A percentile compares a stretch with the other conserved stretches of the same genome.
These are phyloP conservation scores for Protonemura montana DNA, from an alignment of 2,888 invertebrate species.

Conservation along the genomic window DNA sequence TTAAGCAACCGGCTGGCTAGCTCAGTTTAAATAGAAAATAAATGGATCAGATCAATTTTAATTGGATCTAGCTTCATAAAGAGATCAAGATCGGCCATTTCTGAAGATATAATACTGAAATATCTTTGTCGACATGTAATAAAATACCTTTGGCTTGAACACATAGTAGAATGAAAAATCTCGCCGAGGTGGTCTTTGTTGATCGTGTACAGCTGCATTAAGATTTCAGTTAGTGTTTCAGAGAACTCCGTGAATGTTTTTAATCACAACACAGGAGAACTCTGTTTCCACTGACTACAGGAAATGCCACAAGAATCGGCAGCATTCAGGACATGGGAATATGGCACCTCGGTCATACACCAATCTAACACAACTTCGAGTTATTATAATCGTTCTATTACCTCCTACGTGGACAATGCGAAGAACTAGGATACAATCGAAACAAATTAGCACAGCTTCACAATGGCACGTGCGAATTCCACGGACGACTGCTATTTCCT, in stretches of 20 bases:
- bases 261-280: constrained; percentile 29
- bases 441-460: background rate
- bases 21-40: background rate
- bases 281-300: constrained; percentile 25
- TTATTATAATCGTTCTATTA: too few species aligned
- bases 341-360: too few species aligned
- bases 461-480: background rate
- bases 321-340: background rate
- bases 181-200: background rate
- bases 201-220: background rate
- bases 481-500: background rate
- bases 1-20: background rate
- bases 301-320: background rate
- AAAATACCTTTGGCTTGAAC: too few species aligned
- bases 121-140: too few species aligned
- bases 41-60: background rate
- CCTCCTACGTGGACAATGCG: background rate
- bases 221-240: constrained; percentile 26
- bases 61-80: background rate
- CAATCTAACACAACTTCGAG: too few species aligned
- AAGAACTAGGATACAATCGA: background rate
- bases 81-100: background rate
- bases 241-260: constrained; percentile 29
- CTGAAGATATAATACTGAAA: too few species aligned
- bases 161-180: too few species aligned